Evolutionary conservation across 2,888 invertebrate genomes (phyloP), one percentile per base, ranked within the genome.

Genomic region (Cheiracanthium punctorium): DNA sequence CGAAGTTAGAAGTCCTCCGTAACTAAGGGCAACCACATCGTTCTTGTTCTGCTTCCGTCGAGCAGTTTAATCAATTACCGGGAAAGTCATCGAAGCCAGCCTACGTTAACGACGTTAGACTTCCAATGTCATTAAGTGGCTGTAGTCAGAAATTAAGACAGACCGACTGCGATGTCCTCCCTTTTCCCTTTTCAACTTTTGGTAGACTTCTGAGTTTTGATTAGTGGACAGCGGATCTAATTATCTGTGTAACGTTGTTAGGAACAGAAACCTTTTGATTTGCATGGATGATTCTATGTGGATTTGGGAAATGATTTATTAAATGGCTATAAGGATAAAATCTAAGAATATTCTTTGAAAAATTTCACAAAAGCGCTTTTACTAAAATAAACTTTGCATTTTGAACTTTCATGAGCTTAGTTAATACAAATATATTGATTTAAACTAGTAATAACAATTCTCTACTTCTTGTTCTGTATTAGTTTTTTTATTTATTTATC

Each of bases 61-160:
- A 71, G 77, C 65, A 77, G 77, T 82, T 82, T 77, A 82, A 82
- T 82, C 82, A 82, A 82, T 82, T 77, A 82, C 71, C 77, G 65
- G 48, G 67, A 64, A 77, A 72, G 82, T 72, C 72, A 33, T 43
- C 64, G 82, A 77, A 65, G 72, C 64, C 70, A 37, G 7, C 65
- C 71, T 24, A 41, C 70, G 70, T 75, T 67, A 82, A 82, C 82
- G 76, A 76, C 33, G 67, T 76, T 77, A 82, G 72, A 77, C 65
- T 65, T 64, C 67, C 71, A 76, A 82, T 72, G 82, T 82, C 82
- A 77, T 82, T 82, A 77, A 77, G 72, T 67, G 64, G 76, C 67
- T 82, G 28, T 43, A 77, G 72, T 72, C 77, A 58, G 58, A 24
- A 58, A 58, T 24, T 20, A 58, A 58, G 20, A 20, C 58, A 1